Evolutionary conservation across 35 echinoderm and acorn worm genomes (phyloP).

Genomic region (Ophioderma brevispina): DNA sequence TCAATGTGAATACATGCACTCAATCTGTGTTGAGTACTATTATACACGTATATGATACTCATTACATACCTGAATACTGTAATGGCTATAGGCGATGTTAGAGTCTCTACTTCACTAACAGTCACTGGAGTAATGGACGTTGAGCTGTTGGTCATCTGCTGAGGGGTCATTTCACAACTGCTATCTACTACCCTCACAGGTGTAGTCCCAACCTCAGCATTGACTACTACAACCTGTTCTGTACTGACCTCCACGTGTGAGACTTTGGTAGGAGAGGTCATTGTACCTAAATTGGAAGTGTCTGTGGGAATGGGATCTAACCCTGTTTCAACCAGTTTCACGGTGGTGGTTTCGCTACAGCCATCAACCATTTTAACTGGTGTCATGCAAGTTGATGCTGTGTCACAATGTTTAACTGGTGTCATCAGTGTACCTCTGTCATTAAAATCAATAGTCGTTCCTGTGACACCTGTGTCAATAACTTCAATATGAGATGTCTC

Average conservation of each 20-base stretch:
- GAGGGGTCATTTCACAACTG: not conserved
- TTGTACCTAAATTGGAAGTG: slow-evolving; percentile 4
- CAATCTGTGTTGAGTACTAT: no score
- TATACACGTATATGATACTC: no score
- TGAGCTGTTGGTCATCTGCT: not conserved
- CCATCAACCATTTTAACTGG: slow-evolving; percentile 3
- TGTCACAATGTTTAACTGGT: not conserved
- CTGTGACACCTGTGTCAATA: not conserved
- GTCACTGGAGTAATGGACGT: slow-evolving; percentile 10
- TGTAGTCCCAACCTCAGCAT: slow-evolving; percentile 21
- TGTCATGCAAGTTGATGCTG: slow-evolving; percentile 22
- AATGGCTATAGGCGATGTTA: slow-evolving; percentile 15
- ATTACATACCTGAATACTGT: slow-evolving; percentile 21
- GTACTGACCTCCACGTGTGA: slow-evolving; percentile 17
- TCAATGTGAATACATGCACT: no score
- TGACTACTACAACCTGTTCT: not conserved
- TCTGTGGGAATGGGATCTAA: slow-evolving; percentile 17
- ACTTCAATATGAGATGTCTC: not conserved
- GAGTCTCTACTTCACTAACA: not conserved
- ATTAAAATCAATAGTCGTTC: not conserved
- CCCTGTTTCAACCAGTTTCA: slow-evolving; percentile 5
- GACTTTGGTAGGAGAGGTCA: slow-evolving; percentile 39
- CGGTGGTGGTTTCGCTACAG: slow-evolving; percentile 8
- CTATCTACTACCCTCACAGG: not conserved
- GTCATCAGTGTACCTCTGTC: not conserved